These are phyloP conservation scores for Orestias chungarensis DNA, from an alignment of 2,797 vertebrate genomes.

Conservation along the genomic window DNA sequence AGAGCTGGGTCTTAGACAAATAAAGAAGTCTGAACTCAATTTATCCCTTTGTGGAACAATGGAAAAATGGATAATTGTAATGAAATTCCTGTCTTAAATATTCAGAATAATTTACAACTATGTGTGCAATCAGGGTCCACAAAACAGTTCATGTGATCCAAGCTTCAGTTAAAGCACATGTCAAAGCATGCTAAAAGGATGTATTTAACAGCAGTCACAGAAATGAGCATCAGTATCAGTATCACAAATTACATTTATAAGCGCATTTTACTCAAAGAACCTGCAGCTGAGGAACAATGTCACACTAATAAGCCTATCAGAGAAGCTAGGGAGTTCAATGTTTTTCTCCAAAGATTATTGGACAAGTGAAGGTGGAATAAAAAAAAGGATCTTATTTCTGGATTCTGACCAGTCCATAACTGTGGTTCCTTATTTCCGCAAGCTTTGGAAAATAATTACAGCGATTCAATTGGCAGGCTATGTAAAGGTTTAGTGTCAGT, in stretches of 20 bases:
- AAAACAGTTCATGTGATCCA: neutral
- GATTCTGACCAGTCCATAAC: neutral
- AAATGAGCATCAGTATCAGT: constrained; percentile 1
- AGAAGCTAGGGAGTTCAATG: neutral
- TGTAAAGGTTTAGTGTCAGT: neutral
- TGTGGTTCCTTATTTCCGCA: neutral
- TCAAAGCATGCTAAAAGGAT: neutral
- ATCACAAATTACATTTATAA: constrained; percentile 10
- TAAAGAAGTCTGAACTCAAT: neutral
- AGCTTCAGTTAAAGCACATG: neutral
- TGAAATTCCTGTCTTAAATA: neutral
- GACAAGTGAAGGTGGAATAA: neutral
- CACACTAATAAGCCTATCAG: neutral
- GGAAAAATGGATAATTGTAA: neutral
- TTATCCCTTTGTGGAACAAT: neutral
- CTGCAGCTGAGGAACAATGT: neutral
- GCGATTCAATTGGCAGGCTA: neutral
- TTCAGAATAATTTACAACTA: neutral
- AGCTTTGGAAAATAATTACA: neutral
- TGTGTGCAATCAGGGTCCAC: neutral
- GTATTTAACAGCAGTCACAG: neutral
- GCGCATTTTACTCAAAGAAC: neutral
- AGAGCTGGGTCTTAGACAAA: neutral
- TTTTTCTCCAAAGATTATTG: neutral
- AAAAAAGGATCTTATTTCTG: neutral